A percentile compares a stretch with the other conserved stretches of the same genome.
Conservation (phyloP, 2,888 invertebrate genomes). For the Stegana nigrithorax region DNA sequence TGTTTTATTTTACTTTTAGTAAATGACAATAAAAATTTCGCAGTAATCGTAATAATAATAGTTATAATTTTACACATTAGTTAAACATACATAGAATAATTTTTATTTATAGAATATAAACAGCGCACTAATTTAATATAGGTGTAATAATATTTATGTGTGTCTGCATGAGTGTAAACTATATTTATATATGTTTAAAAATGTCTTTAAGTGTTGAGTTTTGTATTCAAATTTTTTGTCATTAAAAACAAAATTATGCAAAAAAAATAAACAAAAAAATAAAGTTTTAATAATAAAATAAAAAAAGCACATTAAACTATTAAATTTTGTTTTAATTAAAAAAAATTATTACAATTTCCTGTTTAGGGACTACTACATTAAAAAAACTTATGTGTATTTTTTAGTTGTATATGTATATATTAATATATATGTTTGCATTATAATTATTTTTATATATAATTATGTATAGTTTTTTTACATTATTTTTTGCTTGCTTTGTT, state of each 20-base stretch:
- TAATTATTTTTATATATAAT: background rate
- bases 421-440: background rate
- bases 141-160: background rate
- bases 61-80: slow-evolving; percentile 12
- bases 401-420: slow-evolving; percentile 18
- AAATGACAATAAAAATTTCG: slow-evolving; percentile 32
- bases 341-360: background rate
- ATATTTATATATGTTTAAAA: background rate
- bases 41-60: slow-evolving; percentile 12
- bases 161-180: background rate
- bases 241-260: background rate
- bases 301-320: background rate
- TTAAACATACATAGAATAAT: slow-evolving; percentile 12
- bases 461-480: background rate
- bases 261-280: background rate
- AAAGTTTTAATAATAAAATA: background rate
- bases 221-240: background rate
- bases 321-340: background rate
- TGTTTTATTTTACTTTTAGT: slow-evolving; percentile 46
- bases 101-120: slow-evolving; percentile 7
- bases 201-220: background rate
- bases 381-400: background rate
- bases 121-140: background rate
- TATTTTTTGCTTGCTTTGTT: slow-evolving; percentile 10
- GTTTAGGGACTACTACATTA: background rate